A percentile compares a stretch with the other conserved stretches of the same genome.
These are phyloP conservation scores for Agapostemon virescens DNA, from an alignment of 2,888 invertebrate genomes.

Conservation along the genomic window DNA sequence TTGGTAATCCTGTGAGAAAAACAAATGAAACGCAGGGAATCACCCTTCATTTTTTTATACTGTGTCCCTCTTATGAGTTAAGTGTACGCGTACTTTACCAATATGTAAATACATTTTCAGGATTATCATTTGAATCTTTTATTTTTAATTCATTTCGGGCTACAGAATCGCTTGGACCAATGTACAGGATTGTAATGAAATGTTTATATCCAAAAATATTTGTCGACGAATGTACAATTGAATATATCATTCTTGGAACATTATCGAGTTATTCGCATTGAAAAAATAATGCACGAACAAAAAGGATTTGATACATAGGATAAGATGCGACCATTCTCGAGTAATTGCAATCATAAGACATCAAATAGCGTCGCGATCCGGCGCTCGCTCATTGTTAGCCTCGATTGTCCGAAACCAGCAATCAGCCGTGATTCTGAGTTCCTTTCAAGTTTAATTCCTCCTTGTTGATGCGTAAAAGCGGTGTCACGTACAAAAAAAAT, in stretches of 20 bases:
- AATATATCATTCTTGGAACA: neutral
- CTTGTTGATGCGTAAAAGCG: neutral
- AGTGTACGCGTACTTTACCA: too few relatives aligned
- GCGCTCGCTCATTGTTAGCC: neutral
- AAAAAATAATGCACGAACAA: neutral
- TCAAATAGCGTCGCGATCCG: constrained; percentile 24
- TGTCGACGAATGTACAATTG: too few relatives aligned
- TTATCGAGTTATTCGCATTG: neutral
- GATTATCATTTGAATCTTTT: too few relatives aligned
- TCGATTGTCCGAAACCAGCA: constrained; percentile 36
- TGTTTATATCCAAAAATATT: too few relatives aligned
- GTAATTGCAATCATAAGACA: constrained; percentile 31
- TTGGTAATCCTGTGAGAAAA: too few relatives aligned
- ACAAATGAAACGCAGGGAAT: too few relatives aligned
- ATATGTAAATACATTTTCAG: too few relatives aligned
- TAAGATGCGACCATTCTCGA: neutral
- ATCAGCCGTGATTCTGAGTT: constrained; percentile 3
- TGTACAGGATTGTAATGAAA: too few relatives aligned
- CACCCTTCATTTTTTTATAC: too few relatives aligned
- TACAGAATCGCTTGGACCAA: too few relatives aligned
- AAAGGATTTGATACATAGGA: neutral
- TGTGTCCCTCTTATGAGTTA: too few relatives aligned
- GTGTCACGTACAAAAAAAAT: neutral
- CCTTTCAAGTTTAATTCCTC: neutral
- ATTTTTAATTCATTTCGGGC: too few relatives aligned